Percentiles rank a stretch among this genome's conserved stretches.
Evolutionary conservation across 1,140 invertebrate species (phyloP).

Genomic region (Trachymyrmex cornetzi): DNA sequence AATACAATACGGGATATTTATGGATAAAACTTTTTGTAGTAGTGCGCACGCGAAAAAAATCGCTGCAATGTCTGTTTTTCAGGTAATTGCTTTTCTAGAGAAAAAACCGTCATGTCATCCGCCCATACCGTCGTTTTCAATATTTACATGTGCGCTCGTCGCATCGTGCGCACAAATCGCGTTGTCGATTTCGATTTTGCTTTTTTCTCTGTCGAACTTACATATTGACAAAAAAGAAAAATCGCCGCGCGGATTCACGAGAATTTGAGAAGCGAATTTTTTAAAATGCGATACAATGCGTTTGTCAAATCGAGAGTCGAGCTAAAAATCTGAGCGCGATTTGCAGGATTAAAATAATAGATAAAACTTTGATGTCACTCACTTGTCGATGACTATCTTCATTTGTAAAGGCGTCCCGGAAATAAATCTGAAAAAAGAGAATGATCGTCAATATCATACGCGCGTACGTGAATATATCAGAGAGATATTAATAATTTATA

Average conservation of each 20-base stretch:
- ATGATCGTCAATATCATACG: not conserved
- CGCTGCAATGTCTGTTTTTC: slow-evolving; percentile 55
- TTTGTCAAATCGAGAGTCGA: slow-evolving; percentile 45
- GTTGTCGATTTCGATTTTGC: slow-evolving; percentile 56
- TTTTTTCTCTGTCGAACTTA: slow-evolving; percentile 56
- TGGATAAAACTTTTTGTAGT: slow-evolving; percentile 50
- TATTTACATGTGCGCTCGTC: slow-evolving; percentile 51
- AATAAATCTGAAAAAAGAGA: not conserved
- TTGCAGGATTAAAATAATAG: slow-evolving; percentile 17
- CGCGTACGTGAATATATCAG: not conserved
- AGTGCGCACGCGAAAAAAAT: slow-evolving; percentile 43
- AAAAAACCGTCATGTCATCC: slow-evolving; percentile 52
- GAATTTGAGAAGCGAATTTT: slow-evolving; percentile 26
- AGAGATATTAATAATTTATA: not conserved
- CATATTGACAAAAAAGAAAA: slow-evolving; percentile 44
- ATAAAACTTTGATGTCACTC: slow-evolving; percentile 45
- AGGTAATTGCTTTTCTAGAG: slow-evolving; percentile 62
- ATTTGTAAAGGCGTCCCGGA: not conserved
- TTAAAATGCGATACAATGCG: slow-evolving; percentile 38
- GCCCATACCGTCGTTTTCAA: slow-evolving; percentile 39
- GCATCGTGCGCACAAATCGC: slow-evolving; percentile 52
- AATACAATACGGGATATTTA: slow-evolving; percentile 56
- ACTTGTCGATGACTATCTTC: slow-evolving; percentile 7
- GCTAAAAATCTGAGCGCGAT: slow-evolving; percentile 37
- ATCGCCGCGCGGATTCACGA: slow-evolving; percentile 4